Base-by-base conservation (phyloP, 2,113 vertebrate genomes). In the Tetrao urogallus region DNA sequence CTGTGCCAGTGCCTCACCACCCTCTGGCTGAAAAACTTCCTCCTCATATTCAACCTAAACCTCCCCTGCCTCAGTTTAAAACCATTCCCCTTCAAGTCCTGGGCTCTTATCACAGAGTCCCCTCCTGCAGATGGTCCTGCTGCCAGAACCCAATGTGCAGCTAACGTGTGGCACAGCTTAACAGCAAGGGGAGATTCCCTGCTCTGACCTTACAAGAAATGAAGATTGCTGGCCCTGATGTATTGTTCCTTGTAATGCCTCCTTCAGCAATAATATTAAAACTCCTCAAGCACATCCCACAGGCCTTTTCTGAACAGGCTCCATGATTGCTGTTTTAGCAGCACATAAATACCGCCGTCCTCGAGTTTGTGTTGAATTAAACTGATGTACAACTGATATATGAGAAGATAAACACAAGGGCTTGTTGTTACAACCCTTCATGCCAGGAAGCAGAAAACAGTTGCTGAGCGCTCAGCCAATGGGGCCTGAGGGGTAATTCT, bases 121-220 rank as follows among this genome's bases (percentile, higher is more conserved):
- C 50, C 50, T 52, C 58, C 21, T 24, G n/a, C 58, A 60, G 21
- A 10, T 60, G n/a, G 22, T 61, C 60, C 34, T 61, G 14, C 60
- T 61, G n/a, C 34, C 60, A 36, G 14, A 25, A 38, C 34, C 22
- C 34, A 61, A 5, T 20, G 34, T 25, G 34, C 60, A 24, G 22
- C 60, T 25, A 24, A 25, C 24, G 0, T 8, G 36, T 9, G 54
- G 50, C 25, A 42, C 22, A 40, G 58, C 8, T 0, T 0, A 19
- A 43, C 4, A n/a, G 61, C 47, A 92, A 11, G 2, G 13, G 56
- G 7, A 66, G 40, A 80, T 5, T 56, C 65, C 50, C 50, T 57
- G 25, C 60, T 83, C 57, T 71, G 50, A 45, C 27, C 47, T 64
- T 74, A 47, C 71, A 89, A 30, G 72, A 81, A 83, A 61, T 92